Evolutionary conservation across 2,888 invertebrate species (phyloP), one percentile per base, ranked within the genome.

Genomic region (Drosophila histrio): DNA sequence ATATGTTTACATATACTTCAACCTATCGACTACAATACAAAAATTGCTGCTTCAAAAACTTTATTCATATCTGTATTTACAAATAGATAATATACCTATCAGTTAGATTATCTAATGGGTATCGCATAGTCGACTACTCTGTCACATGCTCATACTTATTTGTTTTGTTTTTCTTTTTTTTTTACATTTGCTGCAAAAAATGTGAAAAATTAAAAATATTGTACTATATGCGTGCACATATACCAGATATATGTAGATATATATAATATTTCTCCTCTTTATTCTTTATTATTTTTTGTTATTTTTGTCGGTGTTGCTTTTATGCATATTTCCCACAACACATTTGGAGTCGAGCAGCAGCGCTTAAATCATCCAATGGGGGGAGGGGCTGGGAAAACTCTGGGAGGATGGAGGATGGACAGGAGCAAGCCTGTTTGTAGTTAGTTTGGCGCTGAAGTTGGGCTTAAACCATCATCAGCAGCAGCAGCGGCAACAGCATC

Each of bases 311-410:
- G 66, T 72, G 69, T 68, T 82, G 83, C 86, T 82, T 85, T 82
- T 82, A 85, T 82, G 82, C 86, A 82, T 82, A 82, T 82, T 82
- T 82, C 83, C 88, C 82, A 87, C 82, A 82, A 87, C 82, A 87
- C 86, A 87, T 87, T 82, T 76, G 58, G 83, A 82, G 80, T 39
- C 77, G 85, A 75, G 87, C 79, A 65, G 54, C 77, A 66, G 80
- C 79, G 80, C 60, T 82, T 82, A 82, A 82, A 82, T 82, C 82
- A 82, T 82, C 77, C 77, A 61, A 68, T 38, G 11, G 32, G 46
- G 36, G 32, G 17, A 2, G 15, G 1, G 39, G 28, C 17, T 1
- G 43, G 57, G 22, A 38, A n/a, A n/a, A n/a, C n/a, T n/a, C n/a
- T n/a, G n/a, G 6, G 15, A 17, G 15, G 28, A 43, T 5, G 22